These are phyloP conservation scores for Sminthurides bifidus DNA, from an alignment of 1,140 invertebrate species.

Conservation along the genomic window DNA sequence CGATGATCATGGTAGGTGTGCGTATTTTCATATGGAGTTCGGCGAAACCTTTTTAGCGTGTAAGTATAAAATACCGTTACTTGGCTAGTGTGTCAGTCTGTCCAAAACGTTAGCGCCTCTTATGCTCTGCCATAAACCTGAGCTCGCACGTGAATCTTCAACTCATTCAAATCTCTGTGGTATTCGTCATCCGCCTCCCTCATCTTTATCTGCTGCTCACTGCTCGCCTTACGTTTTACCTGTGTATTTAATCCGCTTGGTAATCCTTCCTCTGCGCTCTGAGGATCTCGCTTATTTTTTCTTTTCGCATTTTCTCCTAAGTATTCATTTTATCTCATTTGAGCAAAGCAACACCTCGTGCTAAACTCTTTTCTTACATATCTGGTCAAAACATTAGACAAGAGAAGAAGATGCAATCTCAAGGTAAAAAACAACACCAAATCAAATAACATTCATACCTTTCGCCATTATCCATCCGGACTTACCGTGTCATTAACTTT, in stretches of 20 bases:
- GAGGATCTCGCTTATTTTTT: too few species aligned
- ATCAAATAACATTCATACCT: too few species aligned
- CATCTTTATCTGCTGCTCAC: too few species aligned
- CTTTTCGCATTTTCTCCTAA: too few species aligned
- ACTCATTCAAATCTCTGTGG: not conserved
- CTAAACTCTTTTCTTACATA: too few species aligned
- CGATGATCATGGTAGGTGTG: conserved; percentile 1
- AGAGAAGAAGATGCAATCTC: too few species aligned
- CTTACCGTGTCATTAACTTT: too few species aligned
- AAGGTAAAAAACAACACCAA: too few species aligned
- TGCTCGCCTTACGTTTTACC: not conserved
- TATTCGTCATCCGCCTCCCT: not conserved
- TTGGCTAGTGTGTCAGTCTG: conserved; percentile 21
- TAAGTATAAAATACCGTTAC: conserved; percentile 13
- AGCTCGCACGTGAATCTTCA: not conserved
- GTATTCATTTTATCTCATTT: too few species aligned
- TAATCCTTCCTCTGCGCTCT: not conserved
- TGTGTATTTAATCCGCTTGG: not conserved
- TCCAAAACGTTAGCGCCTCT: not conserved
- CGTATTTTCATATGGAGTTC: not conserved
- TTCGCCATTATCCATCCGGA: too few species aligned
- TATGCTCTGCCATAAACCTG: not conserved
- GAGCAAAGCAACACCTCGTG: too few species aligned
- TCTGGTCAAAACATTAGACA: too few species aligned
- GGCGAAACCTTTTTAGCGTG: not conserved